Evolutionary conservation across 2,113 vertebrate species (phyloP).

Genomic region (Eurystomus gularis): DNA sequence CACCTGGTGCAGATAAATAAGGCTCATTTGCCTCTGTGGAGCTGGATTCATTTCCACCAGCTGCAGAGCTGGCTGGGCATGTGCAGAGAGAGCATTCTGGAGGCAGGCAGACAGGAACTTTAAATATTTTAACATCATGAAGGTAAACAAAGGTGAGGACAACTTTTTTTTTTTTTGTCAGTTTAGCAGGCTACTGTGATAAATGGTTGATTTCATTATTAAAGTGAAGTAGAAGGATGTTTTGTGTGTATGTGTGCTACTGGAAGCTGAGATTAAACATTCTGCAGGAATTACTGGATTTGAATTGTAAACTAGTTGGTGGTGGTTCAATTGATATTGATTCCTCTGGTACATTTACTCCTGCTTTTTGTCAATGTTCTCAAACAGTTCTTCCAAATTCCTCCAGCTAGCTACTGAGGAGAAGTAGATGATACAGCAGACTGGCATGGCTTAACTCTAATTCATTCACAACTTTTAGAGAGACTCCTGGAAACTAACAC

Average conservation of each 20-base stretch:
- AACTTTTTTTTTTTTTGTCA: background rate
- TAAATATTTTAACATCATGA: background rate
- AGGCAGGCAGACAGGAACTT: background rate
- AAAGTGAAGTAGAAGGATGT: background rate
- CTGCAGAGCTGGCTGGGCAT: background rate
- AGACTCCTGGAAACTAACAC: background rate
- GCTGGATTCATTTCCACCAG: background rate
- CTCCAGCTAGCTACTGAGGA: background rate
- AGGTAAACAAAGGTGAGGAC: background rate
- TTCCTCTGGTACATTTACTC: background rate
- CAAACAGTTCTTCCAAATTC: background rate
- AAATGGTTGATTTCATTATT: background rate
- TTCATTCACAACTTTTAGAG: background rate
- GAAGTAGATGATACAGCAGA: background rate
- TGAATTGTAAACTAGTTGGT: background rate
- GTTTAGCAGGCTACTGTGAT: background rate
- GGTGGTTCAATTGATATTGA: background rate
- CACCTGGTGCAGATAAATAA: background rate
- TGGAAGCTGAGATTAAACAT: background rate
- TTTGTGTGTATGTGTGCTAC: background rate
- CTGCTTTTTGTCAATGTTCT: background rate
- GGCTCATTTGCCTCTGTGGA: background rate
- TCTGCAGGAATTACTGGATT: background rate
- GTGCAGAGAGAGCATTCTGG: accelerated
- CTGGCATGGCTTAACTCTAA: background rate